phyloP scores from a whole-genome alignment of 2,888 invertebrate species.

The Apotomis capreana region DNA sequence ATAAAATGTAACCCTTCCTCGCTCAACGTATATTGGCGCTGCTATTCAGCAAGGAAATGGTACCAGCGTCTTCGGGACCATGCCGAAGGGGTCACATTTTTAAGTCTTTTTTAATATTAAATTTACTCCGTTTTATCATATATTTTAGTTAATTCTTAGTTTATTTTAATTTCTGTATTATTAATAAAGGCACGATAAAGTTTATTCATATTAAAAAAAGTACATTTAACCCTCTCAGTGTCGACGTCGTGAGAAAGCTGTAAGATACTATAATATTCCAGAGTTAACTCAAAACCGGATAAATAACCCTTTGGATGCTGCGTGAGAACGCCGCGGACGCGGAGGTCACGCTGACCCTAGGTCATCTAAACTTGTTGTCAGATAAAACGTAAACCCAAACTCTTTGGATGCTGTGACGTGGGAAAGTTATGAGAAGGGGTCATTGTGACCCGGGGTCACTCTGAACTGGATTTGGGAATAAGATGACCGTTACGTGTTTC shows the following conservation, averaged over 20 bases:
- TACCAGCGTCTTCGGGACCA: no score
- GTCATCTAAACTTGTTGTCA: conserved; percentile 15
- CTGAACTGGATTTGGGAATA: conserved; percentile 12
- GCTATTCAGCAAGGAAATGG: no score
- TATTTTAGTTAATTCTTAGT: no score
- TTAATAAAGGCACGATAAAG: no score
- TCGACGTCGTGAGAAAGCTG: neutral
- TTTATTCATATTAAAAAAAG: no score
- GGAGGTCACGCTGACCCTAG: conserved; percentile 28
- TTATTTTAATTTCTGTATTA: no score
- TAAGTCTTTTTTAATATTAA: no score
- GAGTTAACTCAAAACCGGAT: neutral
- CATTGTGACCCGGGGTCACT: conserved; percentile 10
- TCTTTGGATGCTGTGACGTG: conserved; percentile 32
- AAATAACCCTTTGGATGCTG: conserved; percentile 25
- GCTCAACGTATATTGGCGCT: no score
- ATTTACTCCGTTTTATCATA: no score
- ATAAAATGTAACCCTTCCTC: no score
- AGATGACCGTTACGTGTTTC: conserved; percentile 11
- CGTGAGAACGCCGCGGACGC: conserved; percentile 17
- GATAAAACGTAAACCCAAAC: neutral
- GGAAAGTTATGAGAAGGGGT: conserved; percentile 11
- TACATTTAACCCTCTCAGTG: no score
- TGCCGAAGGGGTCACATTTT: no score
- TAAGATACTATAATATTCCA: neutral